phyloP scores from a whole-genome alignment of 2,888 invertebrate species.

The Rutpela maculata region DNA sequence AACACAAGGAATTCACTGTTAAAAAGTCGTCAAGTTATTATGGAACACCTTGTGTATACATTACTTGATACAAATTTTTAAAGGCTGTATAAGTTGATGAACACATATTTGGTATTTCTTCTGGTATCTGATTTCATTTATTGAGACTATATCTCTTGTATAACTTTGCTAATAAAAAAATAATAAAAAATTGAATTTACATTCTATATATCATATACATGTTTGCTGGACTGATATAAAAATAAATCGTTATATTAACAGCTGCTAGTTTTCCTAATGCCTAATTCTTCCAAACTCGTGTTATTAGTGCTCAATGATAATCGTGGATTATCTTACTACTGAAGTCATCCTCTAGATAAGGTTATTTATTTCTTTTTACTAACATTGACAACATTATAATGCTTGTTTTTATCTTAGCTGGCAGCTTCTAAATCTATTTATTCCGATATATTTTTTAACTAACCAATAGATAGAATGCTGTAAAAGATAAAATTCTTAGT shows the following conservation, averaged over 20 bases:
- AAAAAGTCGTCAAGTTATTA: no score
- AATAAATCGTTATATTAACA: neutral
- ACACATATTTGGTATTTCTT: no score
- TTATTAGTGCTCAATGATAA: neutral
- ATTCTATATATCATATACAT: no score
- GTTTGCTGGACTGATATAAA: neutral
- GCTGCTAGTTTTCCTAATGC: neutral
- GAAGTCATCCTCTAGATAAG: slow-evolving; percentile 4
- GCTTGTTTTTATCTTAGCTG: neutral
- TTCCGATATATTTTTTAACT: slow-evolving; percentile 11
- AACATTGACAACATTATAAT: neutral
- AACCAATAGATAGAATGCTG: neutral
- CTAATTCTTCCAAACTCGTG: neutral
- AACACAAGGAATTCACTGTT: no score
- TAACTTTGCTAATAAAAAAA: no score
- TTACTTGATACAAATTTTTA: no score
- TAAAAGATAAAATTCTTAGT: slow-evolving; percentile 12
- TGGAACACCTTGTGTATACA: no score
- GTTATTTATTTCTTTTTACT: neutral
- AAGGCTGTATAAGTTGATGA: no score
- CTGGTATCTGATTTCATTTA: no score
- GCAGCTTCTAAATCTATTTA: neutral
- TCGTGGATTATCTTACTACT: neutral
- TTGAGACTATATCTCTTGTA: no score
- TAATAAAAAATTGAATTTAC: no score